These are phyloP conservation scores for Oryzias javanicus DNA, from an alignment of 2,113 vertebrate genomes.

Conservation along the genomic window DNA sequence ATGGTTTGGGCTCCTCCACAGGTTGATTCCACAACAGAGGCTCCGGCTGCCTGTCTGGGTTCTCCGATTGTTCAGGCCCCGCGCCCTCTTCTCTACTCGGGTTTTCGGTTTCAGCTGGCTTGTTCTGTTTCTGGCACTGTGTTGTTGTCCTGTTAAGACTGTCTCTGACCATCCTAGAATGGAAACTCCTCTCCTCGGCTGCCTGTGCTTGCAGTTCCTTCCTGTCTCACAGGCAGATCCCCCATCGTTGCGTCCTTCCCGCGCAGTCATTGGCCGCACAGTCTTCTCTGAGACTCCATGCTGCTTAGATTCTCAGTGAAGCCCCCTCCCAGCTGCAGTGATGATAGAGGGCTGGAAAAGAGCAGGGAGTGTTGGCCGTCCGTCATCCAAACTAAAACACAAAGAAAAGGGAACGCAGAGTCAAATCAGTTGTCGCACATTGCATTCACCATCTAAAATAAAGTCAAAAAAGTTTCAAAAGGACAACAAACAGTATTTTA, in stretches of 20 bases:
- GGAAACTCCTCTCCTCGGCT: constrained; percentile 18
- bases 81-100: not conserved
- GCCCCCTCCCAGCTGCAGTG: not conserved
- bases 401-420: not conserved
- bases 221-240: constrained; percentile 16
- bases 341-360: not conserved
- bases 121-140: constrained; percentile 21
- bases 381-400: constrained; percentile 25
- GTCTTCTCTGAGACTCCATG: constrained; percentile 27
- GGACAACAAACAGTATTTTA: too few species aligned
- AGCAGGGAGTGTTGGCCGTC: not conserved
- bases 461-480: too few species aligned
- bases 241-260: constrained; percentile 22
- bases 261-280: constrained; percentile 16
- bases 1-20: constrained; percentile 16
- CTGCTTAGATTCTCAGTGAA: not conserved
- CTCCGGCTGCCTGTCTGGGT: constrained; percentile 1
- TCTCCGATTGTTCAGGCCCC: not conserved
- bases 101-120: constrained; percentile 16
- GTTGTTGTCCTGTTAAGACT: constrained; percentile 14
- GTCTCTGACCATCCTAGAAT: constrained; percentile 68
- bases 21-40: constrained; percentile 26
- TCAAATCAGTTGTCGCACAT: not conserved
- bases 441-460: not conserved
- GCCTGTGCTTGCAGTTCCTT: constrained; percentile 13